A percentile compares a stretch with the other conserved stretches of the same genome.
Conservation (phyloP, 2,888 invertebrate species). For the Lasioglossum lativentre region DNA sequence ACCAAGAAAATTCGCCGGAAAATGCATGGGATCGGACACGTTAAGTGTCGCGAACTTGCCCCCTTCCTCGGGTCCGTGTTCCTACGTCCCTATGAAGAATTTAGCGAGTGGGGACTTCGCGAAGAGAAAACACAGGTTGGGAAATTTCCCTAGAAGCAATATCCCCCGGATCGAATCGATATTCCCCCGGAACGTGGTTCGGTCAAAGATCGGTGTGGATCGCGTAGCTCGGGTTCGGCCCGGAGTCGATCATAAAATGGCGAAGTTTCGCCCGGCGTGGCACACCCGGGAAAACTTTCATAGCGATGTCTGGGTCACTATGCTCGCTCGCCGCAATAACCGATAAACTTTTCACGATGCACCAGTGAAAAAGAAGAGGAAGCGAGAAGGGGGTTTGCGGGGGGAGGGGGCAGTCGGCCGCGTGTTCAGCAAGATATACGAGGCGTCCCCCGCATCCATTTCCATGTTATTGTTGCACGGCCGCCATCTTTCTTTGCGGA, state of each 20-base stretch:
- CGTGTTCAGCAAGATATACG: constrained; percentile 45
- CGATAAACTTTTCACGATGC: constrained; percentile 57
- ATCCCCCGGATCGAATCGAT: constrained; percentile 28
- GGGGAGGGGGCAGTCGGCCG: not conserved
- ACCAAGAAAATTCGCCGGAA: no score
- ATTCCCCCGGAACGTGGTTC: constrained; percentile 2
- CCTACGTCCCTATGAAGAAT: not conserved
- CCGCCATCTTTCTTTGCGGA: constrained; percentile 33
- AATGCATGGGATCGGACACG: not conserved
- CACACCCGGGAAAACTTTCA: constrained; percentile 37
- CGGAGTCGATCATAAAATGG: constrained; percentile 38
- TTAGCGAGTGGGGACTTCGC: not conserved
- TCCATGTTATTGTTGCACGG: constrained; percentile 58
- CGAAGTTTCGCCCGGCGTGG: constrained; percentile 12
- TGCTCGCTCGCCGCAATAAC: constrained; percentile 50
- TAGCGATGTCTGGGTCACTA: constrained; percentile 58
- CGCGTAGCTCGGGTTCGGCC: not conserved
- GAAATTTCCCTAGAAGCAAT: constrained; percentile 16
- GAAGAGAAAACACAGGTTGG: not conserved
- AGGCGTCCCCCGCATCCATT: constrained; percentile 45
- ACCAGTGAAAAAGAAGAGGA: constrained; percentile 25
- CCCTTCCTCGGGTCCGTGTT: not conserved
- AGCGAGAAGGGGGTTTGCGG: not conserved
- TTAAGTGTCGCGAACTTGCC: not conserved
- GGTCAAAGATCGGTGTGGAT: constrained; percentile 32